Conservation (phyloP, 1,140 invertebrate species). For the Vanessa atalanta region DNA sequence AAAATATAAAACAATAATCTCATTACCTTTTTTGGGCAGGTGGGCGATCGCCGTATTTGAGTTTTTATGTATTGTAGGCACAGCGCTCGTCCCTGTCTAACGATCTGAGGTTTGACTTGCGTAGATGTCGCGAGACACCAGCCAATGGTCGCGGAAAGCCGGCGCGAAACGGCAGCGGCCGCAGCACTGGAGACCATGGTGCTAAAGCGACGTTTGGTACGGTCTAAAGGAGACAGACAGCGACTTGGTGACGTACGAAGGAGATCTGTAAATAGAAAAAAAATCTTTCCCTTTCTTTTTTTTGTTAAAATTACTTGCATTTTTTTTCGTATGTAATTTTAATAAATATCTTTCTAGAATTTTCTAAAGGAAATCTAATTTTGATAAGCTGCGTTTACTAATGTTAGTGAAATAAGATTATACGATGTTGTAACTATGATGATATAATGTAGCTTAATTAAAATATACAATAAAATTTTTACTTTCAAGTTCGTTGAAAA, state of each 20-base stretch:
- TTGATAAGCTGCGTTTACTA: too few relatives aligned
- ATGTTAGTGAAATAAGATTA: too few relatives aligned
- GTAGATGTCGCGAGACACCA: conserved; percentile 72
- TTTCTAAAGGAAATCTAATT: too few relatives aligned
- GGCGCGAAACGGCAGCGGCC: conserved; percentile 68
- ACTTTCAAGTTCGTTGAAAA: too few relatives aligned
- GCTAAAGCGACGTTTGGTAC: conserved; percentile 72
- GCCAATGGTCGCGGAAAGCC: conserved; percentile 73
- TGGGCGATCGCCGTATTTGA: conserved; percentile 65
- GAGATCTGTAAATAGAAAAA: conserved; percentile 28
- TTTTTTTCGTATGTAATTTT: too few relatives aligned
- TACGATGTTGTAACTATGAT: too few relatives aligned
- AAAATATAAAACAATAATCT: background rate
- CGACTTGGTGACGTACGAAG: conserved; percentile 46
- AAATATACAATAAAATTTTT: too few relatives aligned
- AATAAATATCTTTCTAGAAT: too few relatives aligned
- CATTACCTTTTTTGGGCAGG: conserved; percentile 52
- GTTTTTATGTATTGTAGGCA: conserved; percentile 75
- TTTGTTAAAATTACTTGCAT: too few relatives aligned
- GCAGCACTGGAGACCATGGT: conserved; percentile 72
- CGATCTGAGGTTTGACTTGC: conserved; percentile 74
- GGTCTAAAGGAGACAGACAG: conserved; percentile 66
- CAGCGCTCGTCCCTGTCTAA: conserved; percentile 71
- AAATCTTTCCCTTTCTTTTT: background rate
- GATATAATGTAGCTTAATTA: too few relatives aligned